phyloP scores from a whole-genome alignment of 2,888 invertebrate genomes.

The Lasioglossum oenotherae region DNA sequence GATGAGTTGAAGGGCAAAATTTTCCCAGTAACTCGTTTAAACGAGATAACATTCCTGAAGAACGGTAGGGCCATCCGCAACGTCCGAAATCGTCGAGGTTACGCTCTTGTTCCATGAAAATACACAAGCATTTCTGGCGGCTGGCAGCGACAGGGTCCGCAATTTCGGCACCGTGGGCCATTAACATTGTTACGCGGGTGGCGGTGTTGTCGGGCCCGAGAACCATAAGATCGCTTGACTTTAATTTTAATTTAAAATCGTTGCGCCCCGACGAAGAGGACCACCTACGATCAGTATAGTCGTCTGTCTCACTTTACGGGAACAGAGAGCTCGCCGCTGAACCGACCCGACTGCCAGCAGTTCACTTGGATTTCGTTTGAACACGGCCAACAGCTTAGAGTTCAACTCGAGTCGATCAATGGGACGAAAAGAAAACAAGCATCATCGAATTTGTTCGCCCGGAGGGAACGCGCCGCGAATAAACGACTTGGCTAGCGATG shows the following conservation, averaged over 20 bases:
- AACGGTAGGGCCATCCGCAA: slow-evolving; percentile 8
- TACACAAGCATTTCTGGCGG: slow-evolving; percentile 32
- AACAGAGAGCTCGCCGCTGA: slow-evolving; percentile 62
- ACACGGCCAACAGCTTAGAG: slow-evolving; percentile 61
- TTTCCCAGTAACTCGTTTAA: slow-evolving; percentile 17
- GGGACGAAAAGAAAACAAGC: slow-evolving; percentile 28
- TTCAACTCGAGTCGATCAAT: slow-evolving; percentile 61
- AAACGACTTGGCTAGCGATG: background rate
- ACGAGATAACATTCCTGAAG: slow-evolving; percentile 29
- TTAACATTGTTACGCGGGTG: slow-evolving; percentile 81
- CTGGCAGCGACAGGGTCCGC: slow-evolving; percentile 63
- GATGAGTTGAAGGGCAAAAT: slow-evolving; percentile 9
- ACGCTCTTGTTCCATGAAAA: slow-evolving; percentile 25
- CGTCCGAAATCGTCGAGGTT: slow-evolving; percentile 13
- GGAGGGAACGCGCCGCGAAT: background rate
- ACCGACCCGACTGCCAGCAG: slow-evolving; percentile 58
- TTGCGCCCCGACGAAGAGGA: slow-evolving; percentile 78
- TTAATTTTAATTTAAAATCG: slow-evolving; percentile 84
- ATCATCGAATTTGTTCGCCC: background rate
- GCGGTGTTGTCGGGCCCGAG: slow-evolving; percentile 76
- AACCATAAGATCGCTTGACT: slow-evolving; percentile 79
- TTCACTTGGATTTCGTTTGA: slow-evolving; percentile 68
- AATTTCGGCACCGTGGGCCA: slow-evolving; percentile 77
- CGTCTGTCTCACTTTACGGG: slow-evolving; percentile 68
- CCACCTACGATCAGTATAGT: slow-evolving; percentile 81